These are phyloP conservation scores for Rhamnusium bicolor DNA, from an alignment of 2,888 invertebrate genomes.

Conservation along the genomic window DNA sequence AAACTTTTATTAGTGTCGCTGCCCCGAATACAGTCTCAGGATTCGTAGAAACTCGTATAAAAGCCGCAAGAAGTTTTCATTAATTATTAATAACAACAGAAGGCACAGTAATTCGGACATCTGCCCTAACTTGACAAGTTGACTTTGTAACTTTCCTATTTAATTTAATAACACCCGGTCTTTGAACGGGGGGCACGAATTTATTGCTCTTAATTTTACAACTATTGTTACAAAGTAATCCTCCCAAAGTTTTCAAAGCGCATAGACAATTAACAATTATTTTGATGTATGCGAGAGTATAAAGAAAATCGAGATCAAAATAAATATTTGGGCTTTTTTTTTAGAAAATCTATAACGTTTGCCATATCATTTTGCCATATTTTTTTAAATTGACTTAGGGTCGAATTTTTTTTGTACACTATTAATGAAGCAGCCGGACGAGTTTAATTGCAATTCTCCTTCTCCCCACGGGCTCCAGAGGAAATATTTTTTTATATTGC, in stretches of 20 bases:
- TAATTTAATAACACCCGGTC: not conserved
- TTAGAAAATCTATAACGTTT: too few relatives aligned
- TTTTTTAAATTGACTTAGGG: too few relatives aligned
- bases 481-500: too few relatives aligned
- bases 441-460: too few relatives aligned
- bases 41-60: not conserved
- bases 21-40: not conserved
- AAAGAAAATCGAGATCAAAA: too few relatives aligned
- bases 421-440: too few relatives aligned
- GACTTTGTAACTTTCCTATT: not conserved
- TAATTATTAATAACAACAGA: not conserved
- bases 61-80: not conserved
- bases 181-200: not conserved
- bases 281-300: too few relatives aligned
- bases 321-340: too few relatives aligned
- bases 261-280: too few relatives aligned
- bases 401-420: too few relatives aligned
- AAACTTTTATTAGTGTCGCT: not conserved
- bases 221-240: not conserved
- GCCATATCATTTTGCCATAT: too few relatives aligned
- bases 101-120: not conserved
- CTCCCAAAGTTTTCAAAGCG: not conserved
- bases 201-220: not conserved
- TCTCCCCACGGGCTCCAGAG: too few relatives aligned
- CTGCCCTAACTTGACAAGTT: not conserved